Conservation (phyloP, 2,888 invertebrate species). For the Plebejus anna region DNA sequence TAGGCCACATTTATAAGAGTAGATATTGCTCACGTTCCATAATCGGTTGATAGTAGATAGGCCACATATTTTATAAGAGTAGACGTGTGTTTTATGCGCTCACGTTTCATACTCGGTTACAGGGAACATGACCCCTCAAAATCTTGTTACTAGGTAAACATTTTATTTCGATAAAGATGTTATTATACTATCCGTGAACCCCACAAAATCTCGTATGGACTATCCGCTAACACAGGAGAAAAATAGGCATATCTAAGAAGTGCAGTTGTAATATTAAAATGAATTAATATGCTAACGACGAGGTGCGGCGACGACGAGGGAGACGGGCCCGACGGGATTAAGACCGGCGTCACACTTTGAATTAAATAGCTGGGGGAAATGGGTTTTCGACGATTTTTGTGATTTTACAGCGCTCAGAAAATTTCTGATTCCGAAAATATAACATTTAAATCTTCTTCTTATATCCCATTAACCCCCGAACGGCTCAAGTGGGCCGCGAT, state of each 20-base stretch:
- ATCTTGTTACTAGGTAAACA: too few species aligned
- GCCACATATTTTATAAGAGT: too few species aligned
- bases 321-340: conserved; percentile 41
- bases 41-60: background rate
- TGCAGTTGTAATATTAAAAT: conserved; percentile 41
- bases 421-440: background rate
- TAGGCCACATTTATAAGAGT: too few species aligned
- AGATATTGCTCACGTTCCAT: background rate
- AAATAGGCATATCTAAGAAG: conserved; percentile 15
- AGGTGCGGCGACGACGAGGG: conserved; percentile 41
- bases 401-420: background rate
- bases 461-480: too few species aligned
- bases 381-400: conserved; percentile 30
- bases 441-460: background rate
- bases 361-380: conserved; percentile 27
- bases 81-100: background rate
- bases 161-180: too few species aligned
- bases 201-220: too few species aligned
- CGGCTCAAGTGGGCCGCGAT: too few species aligned
- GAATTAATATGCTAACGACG: conserved; percentile 46
- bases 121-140: too few species aligned
- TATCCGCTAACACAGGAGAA: background rate
- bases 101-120: background rate
- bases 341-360: conserved; percentile 29
- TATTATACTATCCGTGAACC: too few species aligned